Percentiles rank a stretch among this genome's conserved stretches.
These are phyloP conservation scores for Andrena trimmerana DNA, from an alignment of 2,888 invertebrate genomes.

Conservation along the genomic window DNA sequence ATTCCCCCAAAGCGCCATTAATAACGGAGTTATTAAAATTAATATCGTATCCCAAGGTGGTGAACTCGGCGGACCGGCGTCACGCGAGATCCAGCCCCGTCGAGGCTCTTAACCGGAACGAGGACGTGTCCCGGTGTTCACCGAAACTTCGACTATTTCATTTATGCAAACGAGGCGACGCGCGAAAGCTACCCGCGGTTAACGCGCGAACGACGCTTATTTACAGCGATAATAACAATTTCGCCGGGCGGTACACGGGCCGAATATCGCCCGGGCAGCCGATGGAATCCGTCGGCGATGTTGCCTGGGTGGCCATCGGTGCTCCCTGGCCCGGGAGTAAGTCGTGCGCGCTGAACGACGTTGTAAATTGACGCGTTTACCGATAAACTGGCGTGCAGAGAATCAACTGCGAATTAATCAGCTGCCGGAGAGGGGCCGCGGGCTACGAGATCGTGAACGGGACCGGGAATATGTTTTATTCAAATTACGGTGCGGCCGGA, in stretches of 20 bases:
- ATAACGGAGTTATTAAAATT: too few species aligned
- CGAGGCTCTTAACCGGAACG: not conserved
- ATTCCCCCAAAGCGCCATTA: too few species aligned
- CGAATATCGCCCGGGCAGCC: conserved; percentile 32
- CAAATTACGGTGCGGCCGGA: conserved; percentile 36
- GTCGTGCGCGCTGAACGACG: conserved; percentile 31
- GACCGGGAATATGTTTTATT: conserved; percentile 40
- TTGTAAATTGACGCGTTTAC: conserved; percentile 59
- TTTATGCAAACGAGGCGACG: conserved; percentile 47
- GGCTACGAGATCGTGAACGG: conserved; percentile 46
- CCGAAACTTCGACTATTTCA: conserved; percentile 42
- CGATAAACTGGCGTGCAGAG: conserved; percentile 61
- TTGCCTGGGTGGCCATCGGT: conserved; percentile 50
- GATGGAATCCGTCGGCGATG: not conserved
- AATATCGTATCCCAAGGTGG: too few species aligned
- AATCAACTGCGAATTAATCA: conserved; percentile 56
- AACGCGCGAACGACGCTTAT: conserved; percentile 24
- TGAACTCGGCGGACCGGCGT: too few species aligned
- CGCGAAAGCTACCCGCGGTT: conserved; percentile 17
- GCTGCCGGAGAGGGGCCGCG: conserved; percentile 38
- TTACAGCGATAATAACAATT: conserved; percentile 57
- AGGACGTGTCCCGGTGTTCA: not conserved
- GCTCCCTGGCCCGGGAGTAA: conserved; percentile 2
- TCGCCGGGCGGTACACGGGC: conserved; percentile 17
- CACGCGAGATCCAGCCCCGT: too few species aligned